Evolutionary conservation across 2,888 invertebrate species (phyloP).

Genomic region (Lithophane semibrunnea): DNA sequence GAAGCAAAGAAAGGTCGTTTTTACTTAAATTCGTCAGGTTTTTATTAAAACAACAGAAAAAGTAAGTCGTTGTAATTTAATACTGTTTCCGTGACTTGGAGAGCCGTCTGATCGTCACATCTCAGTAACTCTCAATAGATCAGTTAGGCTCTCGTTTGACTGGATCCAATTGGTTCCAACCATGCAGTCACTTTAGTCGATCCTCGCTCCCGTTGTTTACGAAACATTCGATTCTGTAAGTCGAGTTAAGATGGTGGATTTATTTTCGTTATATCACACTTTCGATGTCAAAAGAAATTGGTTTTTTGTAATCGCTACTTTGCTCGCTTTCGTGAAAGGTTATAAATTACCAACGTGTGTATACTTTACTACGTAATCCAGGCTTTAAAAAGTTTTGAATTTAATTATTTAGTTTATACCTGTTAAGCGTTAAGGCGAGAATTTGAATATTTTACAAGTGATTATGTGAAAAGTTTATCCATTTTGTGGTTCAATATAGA

Average conservation of each 20-base stretch:
- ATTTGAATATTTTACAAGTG: conserved; percentile 29
- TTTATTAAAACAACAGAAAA: neutral
- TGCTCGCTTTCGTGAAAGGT: neutral
- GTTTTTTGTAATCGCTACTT: conserved; percentile 29
- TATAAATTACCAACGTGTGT: neutral
- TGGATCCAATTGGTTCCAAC: conserved; percentile 40
- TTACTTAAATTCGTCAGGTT: neutral
- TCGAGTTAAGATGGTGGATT: conserved; percentile 48
- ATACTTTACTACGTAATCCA: neutral
- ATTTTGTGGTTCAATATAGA: conserved; percentile 27
- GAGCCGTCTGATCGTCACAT: conserved; percentile 17
- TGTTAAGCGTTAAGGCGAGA: neutral
- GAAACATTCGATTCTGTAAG: conserved; percentile 43
- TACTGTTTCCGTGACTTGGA: neutral
- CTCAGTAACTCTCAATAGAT: conserved; percentile 16
- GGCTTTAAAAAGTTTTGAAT: neutral
- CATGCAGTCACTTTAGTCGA: conserved; percentile 33
- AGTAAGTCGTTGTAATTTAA: neutral
- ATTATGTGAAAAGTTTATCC: conserved; percentile 33
- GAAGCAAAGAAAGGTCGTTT: neutral
- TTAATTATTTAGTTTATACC: conserved; percentile 18
- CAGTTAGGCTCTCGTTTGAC: conserved; percentile 13
- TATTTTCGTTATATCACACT: conserved; percentile 46
- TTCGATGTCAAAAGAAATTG: conserved; percentile 35
- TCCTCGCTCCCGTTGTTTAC: conserved; percentile 42